These are phyloP conservation scores for Eidolon dupreanum DNA, from an alignment of 2,797 vertebrate species.

Conservation along the genomic window DNA sequence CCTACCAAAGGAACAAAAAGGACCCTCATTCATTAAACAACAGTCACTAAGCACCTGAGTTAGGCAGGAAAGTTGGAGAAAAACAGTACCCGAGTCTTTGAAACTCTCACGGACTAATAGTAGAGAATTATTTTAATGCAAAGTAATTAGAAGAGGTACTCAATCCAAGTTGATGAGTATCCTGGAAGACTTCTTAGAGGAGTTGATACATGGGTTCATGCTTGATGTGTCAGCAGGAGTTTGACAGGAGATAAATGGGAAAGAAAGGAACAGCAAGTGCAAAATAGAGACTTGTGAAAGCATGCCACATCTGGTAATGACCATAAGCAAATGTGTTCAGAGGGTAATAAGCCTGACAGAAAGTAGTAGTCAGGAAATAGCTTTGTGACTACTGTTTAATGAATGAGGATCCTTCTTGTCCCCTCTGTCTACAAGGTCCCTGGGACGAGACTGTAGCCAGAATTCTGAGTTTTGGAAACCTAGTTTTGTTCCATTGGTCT, in stretches of 20 bases:
- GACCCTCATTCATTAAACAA: background rate
- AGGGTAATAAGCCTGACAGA: background rate
- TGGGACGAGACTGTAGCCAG: background rate
- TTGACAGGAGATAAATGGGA: background rate
- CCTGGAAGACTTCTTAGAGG: background rate
- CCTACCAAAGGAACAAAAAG: background rate
- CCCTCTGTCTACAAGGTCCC: background rate
- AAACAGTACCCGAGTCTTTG: background rate
- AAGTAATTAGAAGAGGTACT: background rate
- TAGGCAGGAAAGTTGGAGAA: background rate
- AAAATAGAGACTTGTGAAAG: background rate
- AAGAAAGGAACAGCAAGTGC: background rate
- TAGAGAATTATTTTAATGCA: constrained; percentile 1
- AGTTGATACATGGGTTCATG: background rate
- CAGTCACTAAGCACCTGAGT: background rate
- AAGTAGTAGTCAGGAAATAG: background rate
- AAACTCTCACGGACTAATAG: background rate
- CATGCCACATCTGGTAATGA: background rate
- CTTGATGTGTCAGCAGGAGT: background rate
- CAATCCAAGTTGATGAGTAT: background rate
- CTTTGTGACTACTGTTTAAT: background rate
- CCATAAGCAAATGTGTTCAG: background rate
- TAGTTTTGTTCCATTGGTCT: background rate
- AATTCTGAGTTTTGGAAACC: background rate
- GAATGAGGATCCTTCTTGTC: background rate